These are phyloP conservation scores for Gephyroberyx darwinii DNA, from an alignment of 2,797 vertebrate genomes.

Conservation along the genomic window DNA sequence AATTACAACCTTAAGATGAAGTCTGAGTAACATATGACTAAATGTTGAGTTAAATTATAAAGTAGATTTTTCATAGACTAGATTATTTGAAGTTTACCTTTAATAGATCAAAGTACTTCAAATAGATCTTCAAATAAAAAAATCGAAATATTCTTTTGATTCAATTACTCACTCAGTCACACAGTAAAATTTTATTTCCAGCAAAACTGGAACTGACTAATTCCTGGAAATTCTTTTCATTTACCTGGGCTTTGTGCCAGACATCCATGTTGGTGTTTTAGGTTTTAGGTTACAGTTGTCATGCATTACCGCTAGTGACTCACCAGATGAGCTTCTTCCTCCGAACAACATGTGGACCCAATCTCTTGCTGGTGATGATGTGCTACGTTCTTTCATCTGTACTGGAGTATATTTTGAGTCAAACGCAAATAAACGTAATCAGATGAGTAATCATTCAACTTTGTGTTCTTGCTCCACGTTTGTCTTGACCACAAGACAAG, in stretches of 20 bases:
- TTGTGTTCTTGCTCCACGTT: conserved; percentile 37
- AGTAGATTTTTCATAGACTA: not conserved
- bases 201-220: conserved; percentile 71
- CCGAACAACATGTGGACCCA: conserved; percentile 62
- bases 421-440: conserved; percentile 41
- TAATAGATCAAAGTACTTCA: no score
- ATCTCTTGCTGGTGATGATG: conserved; percentile 46
- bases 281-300: conserved; percentile 74
- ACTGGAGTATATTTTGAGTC: conserved; percentile 32
- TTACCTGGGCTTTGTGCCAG: conserved; percentile 66
- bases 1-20: conserved; percentile 34
- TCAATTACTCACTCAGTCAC: conserved; percentile 27
- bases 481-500: conserved; percentile 35
- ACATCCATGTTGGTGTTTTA: conserved; percentile 36
- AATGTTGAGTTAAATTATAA: not conserved
- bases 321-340: conserved; percentile 49
- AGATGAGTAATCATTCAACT: conserved; percentile 54
- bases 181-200: conserved; percentile 34
- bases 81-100: not conserved
- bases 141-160: not conserved
- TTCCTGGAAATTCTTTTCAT: conserved; percentile 68
- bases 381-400: conserved; percentile 49
- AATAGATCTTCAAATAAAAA: not conserved
- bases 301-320: conserved; percentile 77
- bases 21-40: not conserved